Evolutionary conservation across 2,888 invertebrate species (phyloP).

Genomic region (Caenorhabditis imperialis): DNA sequence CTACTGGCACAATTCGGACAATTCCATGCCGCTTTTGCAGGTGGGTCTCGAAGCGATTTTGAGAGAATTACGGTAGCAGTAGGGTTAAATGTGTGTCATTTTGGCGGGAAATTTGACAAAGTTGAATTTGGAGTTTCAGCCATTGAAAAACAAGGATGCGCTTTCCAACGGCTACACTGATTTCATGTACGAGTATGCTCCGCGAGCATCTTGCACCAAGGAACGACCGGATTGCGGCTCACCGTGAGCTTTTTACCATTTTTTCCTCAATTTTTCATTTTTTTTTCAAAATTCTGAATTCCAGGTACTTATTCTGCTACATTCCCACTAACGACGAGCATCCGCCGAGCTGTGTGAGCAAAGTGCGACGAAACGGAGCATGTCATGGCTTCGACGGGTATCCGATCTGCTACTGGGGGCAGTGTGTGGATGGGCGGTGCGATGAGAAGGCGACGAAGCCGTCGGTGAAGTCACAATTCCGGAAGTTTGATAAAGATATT

Average conservation of each 20-base stretch:
- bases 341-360: constrained; percentile 67
- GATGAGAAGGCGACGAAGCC: constrained; percentile 31
- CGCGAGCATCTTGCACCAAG: constrained; percentile 63
- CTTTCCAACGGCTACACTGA: constrained; percentile 73
- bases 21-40: constrained; percentile 65
- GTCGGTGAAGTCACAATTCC: not conserved
- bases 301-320: constrained; percentile 74
- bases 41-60: too few relatives aligned
- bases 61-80: too few relatives aligned
- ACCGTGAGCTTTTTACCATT: constrained; percentile 43
- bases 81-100: too few relatives aligned
- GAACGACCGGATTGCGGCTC: constrained; percentile 58
- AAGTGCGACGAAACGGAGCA: constrained; percentile 70
- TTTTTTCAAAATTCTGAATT: constrained; percentile 1
- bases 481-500: constrained; percentile 39
- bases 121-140: constrained; percentile 32
- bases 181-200: constrained; percentile 71
- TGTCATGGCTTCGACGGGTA: constrained; percentile 72
- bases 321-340: constrained; percentile 49
- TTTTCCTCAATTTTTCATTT: not conserved
- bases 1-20: constrained; percentile 69
- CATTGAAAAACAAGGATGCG: constrained; percentile 59
- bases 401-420: constrained; percentile 69
- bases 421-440: constrained; percentile 67
- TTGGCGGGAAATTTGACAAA: too few relatives aligned